Base-by-base conservation (phyloP, 2,888 invertebrate genomes). In the Cynaeus angustus region DNA sequence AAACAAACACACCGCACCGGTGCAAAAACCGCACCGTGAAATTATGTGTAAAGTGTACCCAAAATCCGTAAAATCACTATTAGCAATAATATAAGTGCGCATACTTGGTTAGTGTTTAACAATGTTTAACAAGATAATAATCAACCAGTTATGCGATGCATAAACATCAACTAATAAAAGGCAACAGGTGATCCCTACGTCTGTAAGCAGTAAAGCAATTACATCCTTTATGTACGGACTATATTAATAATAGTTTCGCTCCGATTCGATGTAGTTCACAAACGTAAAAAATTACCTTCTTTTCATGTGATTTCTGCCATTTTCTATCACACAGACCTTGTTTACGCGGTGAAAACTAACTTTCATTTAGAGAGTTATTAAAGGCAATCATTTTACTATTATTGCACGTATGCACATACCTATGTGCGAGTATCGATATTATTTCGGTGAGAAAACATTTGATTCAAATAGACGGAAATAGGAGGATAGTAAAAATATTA, bases 361-460 rank as follows among this genome's bases (percentile, higher is more conserved):
- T 70, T 70, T 70, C 70, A 61, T 70, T 66, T 70, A 72, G 74
- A 70, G 70, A 70, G 70, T 66, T 55, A 66, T 65, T 67, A 59
- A 64, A 55, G 43, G 66, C 68, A 62, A 68, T 68, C 62, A 48
- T 62, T 68, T 66, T 68, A 62, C 62, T 68, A 56, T 68, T 68
- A 62, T 68, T 68, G 48, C 59, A 52, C 62, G 48, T 62, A 53
- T n/a, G n/a, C n/a, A n/a, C n/a, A n/a, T 45, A n/a, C 6, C 3
- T 21, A 21, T 7, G 33, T 48, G 37, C 48, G 41, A 58, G 66
- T 16, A 37, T 46, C 45, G 58, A 61, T 61, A 61, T 61, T 45
- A 45, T 59, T 45, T 59, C 33, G 12, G 61, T 53, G 67, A 52
- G 58, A 67, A 59, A 52, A 52, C 3, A n/a, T 37, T 41, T 37